These are phyloP conservation scores for Thaumatotibia leucotreta DNA, from an alignment of 1,140 invertebrate genomes.

Conservation along the genomic window DNA sequence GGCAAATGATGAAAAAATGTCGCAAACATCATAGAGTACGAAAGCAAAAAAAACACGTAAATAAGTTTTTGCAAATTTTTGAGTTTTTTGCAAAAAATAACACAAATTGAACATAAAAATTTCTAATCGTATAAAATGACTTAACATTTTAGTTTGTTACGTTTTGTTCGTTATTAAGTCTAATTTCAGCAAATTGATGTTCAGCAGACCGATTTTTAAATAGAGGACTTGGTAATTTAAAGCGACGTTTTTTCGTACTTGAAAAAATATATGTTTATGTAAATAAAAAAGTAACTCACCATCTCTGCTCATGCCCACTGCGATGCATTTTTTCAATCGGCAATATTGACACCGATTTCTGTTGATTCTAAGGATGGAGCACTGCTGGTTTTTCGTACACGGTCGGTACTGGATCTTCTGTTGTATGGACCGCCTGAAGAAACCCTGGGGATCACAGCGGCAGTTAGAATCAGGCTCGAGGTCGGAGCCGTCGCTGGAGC, in stretches of 20 bases:
- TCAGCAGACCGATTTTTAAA: too few species aligned
- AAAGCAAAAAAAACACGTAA: too few species aligned
- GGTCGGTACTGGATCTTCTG: slow-evolving; percentile 99
- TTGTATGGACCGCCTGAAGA: slow-evolving; percentile 94
- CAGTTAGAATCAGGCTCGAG: slow-evolving; percentile 67
- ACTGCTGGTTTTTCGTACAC: slow-evolving; percentile 98
- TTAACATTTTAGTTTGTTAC: too few species aligned
- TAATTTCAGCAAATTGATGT: too few species aligned
- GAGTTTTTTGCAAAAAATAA: too few species aligned
- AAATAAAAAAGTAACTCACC: slow-evolving; percentile 80
- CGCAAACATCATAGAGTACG: too few species aligned
- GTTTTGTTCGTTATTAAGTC: too few species aligned
- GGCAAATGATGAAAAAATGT: neutral
- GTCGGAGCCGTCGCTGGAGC: slow-evolving; percentile 78
- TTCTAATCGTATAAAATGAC: too few species aligned
- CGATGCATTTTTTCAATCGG: slow-evolving; percentile 98
- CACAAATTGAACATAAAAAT: too few species aligned
- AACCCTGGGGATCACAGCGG: slow-evolving; percentile 86
- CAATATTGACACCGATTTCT: slow-evolving; percentile 98
- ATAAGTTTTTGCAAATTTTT: too few species aligned
- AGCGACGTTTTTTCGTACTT: neutral
- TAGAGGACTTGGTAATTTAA: neutral
- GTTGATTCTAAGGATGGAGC: slow-evolving; percentile 97
- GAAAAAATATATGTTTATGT: neutral
- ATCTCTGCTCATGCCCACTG: slow-evolving; percentile 98